Evolutionary conservation across 30 jellyfish, hydroid and myxozoan genomes (phyloP).

Genomic region (Turritopsis dohrnii): DNA sequence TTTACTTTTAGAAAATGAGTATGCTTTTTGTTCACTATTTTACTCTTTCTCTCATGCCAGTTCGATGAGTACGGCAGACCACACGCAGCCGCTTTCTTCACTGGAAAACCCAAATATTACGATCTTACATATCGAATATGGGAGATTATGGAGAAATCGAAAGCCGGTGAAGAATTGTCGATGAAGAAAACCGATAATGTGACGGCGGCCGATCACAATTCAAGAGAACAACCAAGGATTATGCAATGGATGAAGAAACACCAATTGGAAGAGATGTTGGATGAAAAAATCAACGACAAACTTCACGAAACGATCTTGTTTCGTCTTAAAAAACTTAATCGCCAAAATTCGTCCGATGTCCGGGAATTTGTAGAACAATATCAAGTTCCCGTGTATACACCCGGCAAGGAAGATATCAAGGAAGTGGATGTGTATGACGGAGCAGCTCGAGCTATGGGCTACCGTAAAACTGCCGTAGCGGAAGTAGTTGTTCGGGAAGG

Average conservation of each 20-base stretch:
- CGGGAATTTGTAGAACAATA: slow-evolving; percentile 56
- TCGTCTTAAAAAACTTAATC: slow-evolving; percentile 66
- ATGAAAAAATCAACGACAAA: slow-evolving; percentile 58
- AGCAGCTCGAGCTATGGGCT: slow-evolving; percentile 74
- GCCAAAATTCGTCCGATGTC: slow-evolving; percentile 50
- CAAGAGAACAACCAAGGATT: slow-evolving; percentile 28
- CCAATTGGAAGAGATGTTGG: slow-evolving; percentile 66
- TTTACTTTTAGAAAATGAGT: too few species aligned
- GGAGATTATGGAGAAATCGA: slow-evolving; percentile 57
- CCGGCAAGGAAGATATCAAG: slow-evolving; percentile 58
- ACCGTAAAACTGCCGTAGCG: slow-evolving; percentile 86
- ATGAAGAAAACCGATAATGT: background rate
- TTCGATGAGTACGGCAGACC: slow-evolving; percentile 74
- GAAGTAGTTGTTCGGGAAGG: slow-evolving; percentile 87
- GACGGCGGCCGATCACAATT: background rate
- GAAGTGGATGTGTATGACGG: slow-evolving; percentile 78
- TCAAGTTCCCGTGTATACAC: slow-evolving; percentile 49
- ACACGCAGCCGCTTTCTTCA: slow-evolving; percentile 53
- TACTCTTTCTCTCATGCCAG: slow-evolving; percentile 28
- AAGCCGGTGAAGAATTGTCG: background rate
- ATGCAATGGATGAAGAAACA: slow-evolving; percentile 81
- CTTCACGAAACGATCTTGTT: slow-evolving; percentile 26
- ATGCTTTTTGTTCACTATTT: background rate
- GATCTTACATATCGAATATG: slow-evolving; percentile 75
- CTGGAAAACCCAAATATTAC: slow-evolving; percentile 84